Conservation (phyloP, 92 coral and sea anemone species). For the Anthopleura xanthogrammica region DNA sequence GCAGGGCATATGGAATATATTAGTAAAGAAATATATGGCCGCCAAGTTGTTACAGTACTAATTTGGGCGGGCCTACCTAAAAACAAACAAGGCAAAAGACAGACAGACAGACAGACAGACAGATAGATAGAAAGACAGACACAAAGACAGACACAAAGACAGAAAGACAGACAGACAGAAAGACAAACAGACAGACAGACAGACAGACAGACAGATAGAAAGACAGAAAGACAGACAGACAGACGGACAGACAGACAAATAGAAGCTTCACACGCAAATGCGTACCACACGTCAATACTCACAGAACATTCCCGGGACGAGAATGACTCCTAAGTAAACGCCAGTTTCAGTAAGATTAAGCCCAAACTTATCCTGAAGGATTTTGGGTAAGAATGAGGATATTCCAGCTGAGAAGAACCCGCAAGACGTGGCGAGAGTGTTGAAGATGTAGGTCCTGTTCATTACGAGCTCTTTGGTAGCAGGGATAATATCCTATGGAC, state of each 20-base stretch:
- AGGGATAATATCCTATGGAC: conserved; percentile 56
- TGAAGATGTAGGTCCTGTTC: conserved; percentile 78
- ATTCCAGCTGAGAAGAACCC: conserved; percentile 59
- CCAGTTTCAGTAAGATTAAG: conserved; percentile 61
- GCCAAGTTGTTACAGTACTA: too few species aligned
- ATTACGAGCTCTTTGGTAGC: conserved; percentile 76
- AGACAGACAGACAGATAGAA: not conserved
- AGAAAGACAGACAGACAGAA: not conserved
- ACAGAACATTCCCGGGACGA: conserved; percentile 58
- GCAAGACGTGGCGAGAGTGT: conserved; percentile 69
- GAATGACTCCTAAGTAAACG: conserved; percentile 47
- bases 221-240: not conserved
- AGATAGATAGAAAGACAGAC: too few species aligned
- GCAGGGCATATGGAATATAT: too few species aligned
- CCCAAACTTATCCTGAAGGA: conserved; percentile 68
- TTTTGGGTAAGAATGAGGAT: conserved; percentile 65
- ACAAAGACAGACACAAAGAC: too few species aligned
- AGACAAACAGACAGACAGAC: not conserved
- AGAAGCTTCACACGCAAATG: not conserved
- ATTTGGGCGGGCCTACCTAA: too few species aligned
- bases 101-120: too few species aligned
- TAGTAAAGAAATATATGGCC: too few species aligned
- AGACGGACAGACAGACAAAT: not conserved
- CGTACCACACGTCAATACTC: not conserved
- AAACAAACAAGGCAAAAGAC: too few species aligned